Conservation (phyloP, 2,888 invertebrate genomes). For the Diaprepes abbreviatus region DNA sequence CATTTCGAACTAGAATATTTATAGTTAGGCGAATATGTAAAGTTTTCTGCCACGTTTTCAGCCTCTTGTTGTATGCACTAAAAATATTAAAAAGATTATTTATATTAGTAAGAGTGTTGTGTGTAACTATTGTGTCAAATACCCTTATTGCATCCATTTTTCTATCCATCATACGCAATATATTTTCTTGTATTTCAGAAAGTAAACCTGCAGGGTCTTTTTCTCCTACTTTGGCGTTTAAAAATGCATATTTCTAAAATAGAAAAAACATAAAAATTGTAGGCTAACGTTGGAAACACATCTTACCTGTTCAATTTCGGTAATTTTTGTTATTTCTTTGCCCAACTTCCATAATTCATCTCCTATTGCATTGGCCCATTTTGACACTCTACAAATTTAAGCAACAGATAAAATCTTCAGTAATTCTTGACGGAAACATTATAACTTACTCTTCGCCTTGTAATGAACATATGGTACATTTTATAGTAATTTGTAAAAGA, state of each 20-base stretch:
- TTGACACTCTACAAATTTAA: slow-evolving; percentile 73
- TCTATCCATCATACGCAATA: slow-evolving; percentile 86
- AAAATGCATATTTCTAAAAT: slow-evolving; percentile 81
- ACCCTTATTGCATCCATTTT: slow-evolving; percentile 92
- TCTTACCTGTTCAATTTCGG: slow-evolving; percentile 82
- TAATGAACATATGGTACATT: slow-evolving; percentile 44
- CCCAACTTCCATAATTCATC: slow-evolving; percentile 85
- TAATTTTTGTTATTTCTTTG: slow-evolving; percentile 81
- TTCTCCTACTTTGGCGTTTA: slow-evolving; percentile 83
- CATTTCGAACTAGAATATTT: slow-evolving; percentile 88
- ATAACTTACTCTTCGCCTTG: slow-evolving; percentile 59
- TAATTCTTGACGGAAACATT: background rate
- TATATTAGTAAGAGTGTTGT: background rate
- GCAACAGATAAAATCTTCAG: background rate
- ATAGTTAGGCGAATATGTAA: slow-evolving; percentile 70
- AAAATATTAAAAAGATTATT: slow-evolving; percentile 55
- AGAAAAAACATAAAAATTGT: slow-evolving; percentile 7
- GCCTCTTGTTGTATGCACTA: slow-evolving; percentile 85
- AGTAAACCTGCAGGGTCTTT: slow-evolving; percentile 86
- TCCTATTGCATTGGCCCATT: slow-evolving; percentile 85
- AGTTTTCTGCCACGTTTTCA: slow-evolving; percentile 77
- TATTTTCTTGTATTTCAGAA: slow-evolving; percentile 83
- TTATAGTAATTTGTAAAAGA: background rate
- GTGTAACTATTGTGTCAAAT: slow-evolving; percentile 50
- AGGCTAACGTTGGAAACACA: background rate